Evolutionary conservation across 2,113 vertebrate species (phyloP), one percentile per base, ranked within the genome.

Genomic region (Varanus salvator): DNA sequence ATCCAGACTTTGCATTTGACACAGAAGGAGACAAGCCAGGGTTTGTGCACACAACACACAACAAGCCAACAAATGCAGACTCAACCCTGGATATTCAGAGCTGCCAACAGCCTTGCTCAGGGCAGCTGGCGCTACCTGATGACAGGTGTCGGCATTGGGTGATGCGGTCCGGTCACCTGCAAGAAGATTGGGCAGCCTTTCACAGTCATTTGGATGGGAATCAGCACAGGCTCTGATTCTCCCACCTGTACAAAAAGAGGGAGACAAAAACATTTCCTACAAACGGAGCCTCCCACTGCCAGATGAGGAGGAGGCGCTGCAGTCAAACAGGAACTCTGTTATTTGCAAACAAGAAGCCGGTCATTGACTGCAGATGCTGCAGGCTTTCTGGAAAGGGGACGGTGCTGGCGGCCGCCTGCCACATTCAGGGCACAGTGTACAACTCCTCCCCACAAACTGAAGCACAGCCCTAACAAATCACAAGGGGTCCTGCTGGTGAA

Each of bases 181-280:
- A 98, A 97, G 97, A 98, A 98, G 92, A 99, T 91, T 3, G 99
- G 99, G 88, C 98, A 99, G 89, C 98, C 99, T 92, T 95, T 98
- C 80, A 98, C 98, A 0, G 93, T 97, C 97, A 99, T 98, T 91
- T 96, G 95, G 90, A 99, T 96, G 0, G 97, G 97, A 94, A 99
- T 97, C 92, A 96, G 64, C 1, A 86, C 84, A 1, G 97, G 95
- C 0, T 97, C 94, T 0, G 98, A 96, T 50, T 98, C 96, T 52
- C 98, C 98, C 74, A 98, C 98, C 99, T 99, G 92, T 68, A 50
- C 19, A 82, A 69, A n/a, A n/a, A n/a, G n/a, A 76, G 91, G 83
- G 38, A 44, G 2, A 44, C 38, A 89, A 0, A 2, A 66, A 19
- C 31, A 82, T 88, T 82, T 87, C 25, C 4, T 64, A n/a, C 91